These are phyloP conservation scores for Elachura formosa DNA, from an alignment of 2,113 vertebrate species.

Conservation along the genomic window DNA sequence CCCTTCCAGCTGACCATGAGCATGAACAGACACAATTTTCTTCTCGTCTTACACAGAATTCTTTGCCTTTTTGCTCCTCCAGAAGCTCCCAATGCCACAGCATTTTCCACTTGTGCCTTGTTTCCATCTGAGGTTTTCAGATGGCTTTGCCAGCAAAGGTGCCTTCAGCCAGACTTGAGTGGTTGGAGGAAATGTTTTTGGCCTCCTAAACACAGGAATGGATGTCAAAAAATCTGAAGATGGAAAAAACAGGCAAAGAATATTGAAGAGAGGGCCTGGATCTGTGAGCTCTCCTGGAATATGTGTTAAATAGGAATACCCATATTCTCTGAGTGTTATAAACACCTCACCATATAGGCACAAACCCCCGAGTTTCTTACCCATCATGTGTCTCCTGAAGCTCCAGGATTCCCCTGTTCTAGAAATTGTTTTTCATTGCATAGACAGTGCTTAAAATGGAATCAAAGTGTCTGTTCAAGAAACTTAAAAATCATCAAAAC, in stretches of 20 bases:
- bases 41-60: background rate
- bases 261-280: background rate
- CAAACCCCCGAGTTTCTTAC: background rate
- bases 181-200: background rate
- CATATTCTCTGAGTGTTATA: background rate
- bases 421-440: background rate
- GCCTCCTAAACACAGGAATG: background rate
- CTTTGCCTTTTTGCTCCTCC: background rate
- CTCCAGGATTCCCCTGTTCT: background rate
- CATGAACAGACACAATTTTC: background rate
- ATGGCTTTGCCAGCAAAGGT: background rate
- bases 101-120: background rate
- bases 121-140: conserved; percentile 9
- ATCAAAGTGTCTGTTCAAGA: background rate
- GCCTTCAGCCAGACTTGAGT: background rate
- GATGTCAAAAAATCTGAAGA: background rate
- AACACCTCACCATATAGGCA: background rate
- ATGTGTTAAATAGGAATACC: background rate
- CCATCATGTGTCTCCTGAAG: background rate
- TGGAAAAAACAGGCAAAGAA: background rate
- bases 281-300: background rate
- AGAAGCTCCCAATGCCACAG: background rate
- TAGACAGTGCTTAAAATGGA: background rate
- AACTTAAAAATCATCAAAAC: background rate
- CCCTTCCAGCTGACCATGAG: background rate